Percentiles rank a stretch among this genome's conserved stretches.
Evolutionary conservation across 2,797 vertebrate species (phyloP).

Genomic region (Remorina albescens): DNA sequence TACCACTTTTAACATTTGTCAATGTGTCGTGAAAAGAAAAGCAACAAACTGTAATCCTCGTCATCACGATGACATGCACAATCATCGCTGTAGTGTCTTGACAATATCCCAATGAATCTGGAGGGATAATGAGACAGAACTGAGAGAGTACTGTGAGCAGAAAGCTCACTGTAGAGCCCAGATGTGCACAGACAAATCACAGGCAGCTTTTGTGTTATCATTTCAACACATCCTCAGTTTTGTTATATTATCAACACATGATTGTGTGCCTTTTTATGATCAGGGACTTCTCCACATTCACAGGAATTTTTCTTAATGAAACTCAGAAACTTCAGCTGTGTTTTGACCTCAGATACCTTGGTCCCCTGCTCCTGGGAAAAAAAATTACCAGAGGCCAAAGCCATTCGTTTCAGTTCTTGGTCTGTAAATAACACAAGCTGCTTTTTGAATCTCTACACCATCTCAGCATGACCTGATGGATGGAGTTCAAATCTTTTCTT

Average conservation of each 20-base stretch:
- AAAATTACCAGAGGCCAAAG: not conserved
- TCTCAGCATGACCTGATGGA: too few species aligned
- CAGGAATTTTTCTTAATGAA: not conserved
- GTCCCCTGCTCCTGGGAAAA: not conserved
- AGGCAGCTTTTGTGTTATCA: conserved; percentile 2
- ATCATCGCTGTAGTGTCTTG: not conserved
- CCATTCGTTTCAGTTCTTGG: not conserved
- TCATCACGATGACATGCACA: not conserved
- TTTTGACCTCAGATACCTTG: not conserved
- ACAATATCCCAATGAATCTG: conserved; percentile 8
- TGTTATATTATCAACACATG: not conserved
- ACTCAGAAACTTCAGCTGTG: not conserved
- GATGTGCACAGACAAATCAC: not conserved
- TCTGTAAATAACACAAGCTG: not conserved
- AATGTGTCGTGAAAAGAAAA: conserved; percentile 3
- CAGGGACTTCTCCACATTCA: not conserved
- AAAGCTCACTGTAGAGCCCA: not conserved
- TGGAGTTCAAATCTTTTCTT: too few species aligned
- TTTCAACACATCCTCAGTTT: conserved; percentile 4
- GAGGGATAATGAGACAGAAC: not conserved
- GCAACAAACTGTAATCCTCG: conserved; percentile 8
- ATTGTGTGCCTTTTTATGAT: not conserved
- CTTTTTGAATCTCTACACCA: not conserved
- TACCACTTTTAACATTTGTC: not conserved
- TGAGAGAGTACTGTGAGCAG: conserved; percentile 1